Evolutionary conservation across 2,888 invertebrate species (phyloP), one percentile per base, ranked within the genome.

Genomic region (Melanostoma scalare): DNA sequence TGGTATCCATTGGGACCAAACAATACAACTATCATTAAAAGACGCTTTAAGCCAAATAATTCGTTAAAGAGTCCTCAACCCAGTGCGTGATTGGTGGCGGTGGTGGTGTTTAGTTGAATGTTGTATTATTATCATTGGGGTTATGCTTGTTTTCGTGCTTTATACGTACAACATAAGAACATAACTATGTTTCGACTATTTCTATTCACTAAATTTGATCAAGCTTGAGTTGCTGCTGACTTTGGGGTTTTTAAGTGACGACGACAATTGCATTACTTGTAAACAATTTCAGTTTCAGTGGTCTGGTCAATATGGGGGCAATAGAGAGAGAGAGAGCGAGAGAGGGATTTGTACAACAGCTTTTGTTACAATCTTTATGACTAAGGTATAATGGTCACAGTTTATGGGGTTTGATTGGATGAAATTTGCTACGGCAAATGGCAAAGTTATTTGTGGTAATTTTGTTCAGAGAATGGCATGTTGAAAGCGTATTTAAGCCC

Each of bases 181-280:
- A n/a, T n/a, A 20, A 20, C 20, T 20, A 20, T 20, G 20, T 20
- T 20, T 20, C 20, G 20, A 20, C 20, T 20, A 20, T 20, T 20
- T 20, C 20, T 20, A 20, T 20, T 20, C 20, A 20, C 20, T 20
- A 20, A 20, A 20, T 20, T 20, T 20, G n/a, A 48, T 3, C 10
- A 36, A 48, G 48, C 36, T 50, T 35, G 44, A 35, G 30, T 30
- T 58, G 55, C 55, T 69, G 76, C 75, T 75, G 76, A 71, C 58
- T 60, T 61, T 67, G 77, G 58, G 79, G 61, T 68, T 80, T 61
- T 50, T 72, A 72, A 77, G 72, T 72, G 67, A 67, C 33, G 71
- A 61, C 65, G 55, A 77, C 77, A 81, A 81, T 81, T 81, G 81
- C 76, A 76, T 77, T 77, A 81, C 77, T 77, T 81, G 77, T 72